A percentile compares a stretch with the other conserved stretches of the same genome.
Evolutionary conservation across 2,113 vertebrate species (phyloP).

Genomic region (Labeo catla): DNA sequence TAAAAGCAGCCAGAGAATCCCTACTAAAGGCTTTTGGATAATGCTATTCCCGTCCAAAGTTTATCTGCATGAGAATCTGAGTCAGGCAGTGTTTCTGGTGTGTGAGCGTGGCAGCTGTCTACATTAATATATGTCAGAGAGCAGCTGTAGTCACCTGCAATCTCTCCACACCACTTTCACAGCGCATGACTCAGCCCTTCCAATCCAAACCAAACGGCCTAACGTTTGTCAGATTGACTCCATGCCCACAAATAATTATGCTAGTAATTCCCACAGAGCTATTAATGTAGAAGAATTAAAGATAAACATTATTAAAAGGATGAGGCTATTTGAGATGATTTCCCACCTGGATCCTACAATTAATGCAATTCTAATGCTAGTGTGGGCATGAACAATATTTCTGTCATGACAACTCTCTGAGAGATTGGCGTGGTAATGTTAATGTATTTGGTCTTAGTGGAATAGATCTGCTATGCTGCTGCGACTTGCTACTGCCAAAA

Average conservation of each 20-base stretch:
- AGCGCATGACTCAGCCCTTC: neutral
- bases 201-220: neutral
- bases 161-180: neutral
- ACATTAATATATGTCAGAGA: neutral
- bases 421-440: too few relatives aligned
- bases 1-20: too few relatives aligned
- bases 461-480: too few relatives aligned
- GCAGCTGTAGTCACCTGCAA: neutral
- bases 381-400: neutral
- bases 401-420: neutral
- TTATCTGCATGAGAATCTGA: neutral
- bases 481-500: too few relatives aligned
- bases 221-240: neutral
- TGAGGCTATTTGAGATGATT: neutral
- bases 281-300: neutral
- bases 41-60: neutral
- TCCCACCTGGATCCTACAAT: neutral
- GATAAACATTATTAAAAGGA: neutral
- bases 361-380: neutral
- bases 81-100: neutral
- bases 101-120: neutral
- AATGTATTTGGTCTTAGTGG: too few relatives aligned
- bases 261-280: neutral
- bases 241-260: neutral
- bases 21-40: neutral